These are phyloP conservation scores for Luperina nickerlii DNA, from an alignment of 2,888 invertebrate genomes.

Conservation along the genomic window DNA sequence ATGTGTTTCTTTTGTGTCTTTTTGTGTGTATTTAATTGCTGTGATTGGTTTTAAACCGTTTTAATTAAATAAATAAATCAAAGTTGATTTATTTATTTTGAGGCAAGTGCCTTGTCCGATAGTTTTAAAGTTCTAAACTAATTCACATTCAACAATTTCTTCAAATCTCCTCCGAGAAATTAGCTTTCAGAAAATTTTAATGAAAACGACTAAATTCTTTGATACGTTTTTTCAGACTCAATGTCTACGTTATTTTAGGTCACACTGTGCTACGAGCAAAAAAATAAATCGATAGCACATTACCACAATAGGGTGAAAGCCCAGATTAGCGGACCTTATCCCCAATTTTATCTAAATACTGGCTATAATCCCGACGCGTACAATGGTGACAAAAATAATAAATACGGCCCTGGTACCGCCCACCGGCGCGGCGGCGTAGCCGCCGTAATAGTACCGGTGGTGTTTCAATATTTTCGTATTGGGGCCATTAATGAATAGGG, in stretches of 20 bases:
- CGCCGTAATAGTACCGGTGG: conserved; percentile 73
- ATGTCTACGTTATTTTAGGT: conserved; percentile 13
- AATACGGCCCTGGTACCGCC: conserved; percentile 85
- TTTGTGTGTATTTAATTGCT: too few species aligned
- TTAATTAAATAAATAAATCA: too few species aligned
- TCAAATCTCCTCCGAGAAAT: neutral
- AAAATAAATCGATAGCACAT: conserved; percentile 81
- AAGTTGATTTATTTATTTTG: too few species aligned
- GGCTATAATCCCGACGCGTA: conserved; percentile 85
- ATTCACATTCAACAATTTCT: conserved; percentile 21
- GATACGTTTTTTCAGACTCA: neutral
- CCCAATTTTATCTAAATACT: conserved; percentile 90
- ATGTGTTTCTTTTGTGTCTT: too few species aligned
- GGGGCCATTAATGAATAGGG: conserved; percentile 83
- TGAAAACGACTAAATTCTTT: neutral
- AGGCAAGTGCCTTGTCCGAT: conserved; percentile 3
- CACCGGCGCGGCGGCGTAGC: conserved; percentile 78
- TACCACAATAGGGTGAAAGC: conserved; percentile 78
- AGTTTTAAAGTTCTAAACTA: neutral
- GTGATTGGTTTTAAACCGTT: too few species aligned
- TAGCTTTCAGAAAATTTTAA: neutral
- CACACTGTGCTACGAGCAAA: conserved; percentile 21
- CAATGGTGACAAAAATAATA: conserved; percentile 90
- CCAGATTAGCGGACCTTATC: conserved; percentile 88
- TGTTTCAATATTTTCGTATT: conserved; percentile 86